Percentiles rank a stretch among this genome's conserved stretches.
Evolutionary conservation across 1,140 invertebrate genomes (phyloP).

Genomic region (Lordiphosa stackelbergi): DNA sequence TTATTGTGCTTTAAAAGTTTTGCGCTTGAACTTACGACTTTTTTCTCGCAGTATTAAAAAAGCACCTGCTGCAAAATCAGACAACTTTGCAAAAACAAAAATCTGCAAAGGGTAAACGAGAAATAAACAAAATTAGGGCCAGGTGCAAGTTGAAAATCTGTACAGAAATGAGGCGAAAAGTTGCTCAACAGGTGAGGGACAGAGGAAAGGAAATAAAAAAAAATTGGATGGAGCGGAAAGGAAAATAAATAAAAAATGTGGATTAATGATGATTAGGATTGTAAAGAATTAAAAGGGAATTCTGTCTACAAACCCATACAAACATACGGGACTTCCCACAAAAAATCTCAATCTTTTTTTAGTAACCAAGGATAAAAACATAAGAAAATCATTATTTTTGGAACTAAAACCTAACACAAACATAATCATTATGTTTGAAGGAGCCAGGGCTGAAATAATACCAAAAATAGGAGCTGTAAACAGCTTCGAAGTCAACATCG

Average conservation of each 20-base stretch:
- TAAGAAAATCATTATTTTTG: too few relatives aligned
- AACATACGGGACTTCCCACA: too few relatives aligned
- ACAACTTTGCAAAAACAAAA: slow-evolving; percentile 16
- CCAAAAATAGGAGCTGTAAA: too few relatives aligned
- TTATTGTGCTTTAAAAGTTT: slow-evolving; percentile 8
- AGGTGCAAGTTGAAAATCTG: slow-evolving; percentile 6
- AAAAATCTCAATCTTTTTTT: too few relatives aligned
- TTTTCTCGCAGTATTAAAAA: slow-evolving; percentile 20
- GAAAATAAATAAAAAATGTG: neutral
- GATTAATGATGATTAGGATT: too few relatives aligned
- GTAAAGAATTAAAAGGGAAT: too few relatives aligned
- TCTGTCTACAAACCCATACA: too few relatives aligned
- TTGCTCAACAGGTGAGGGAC: neutral
- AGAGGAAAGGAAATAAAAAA: neutral
- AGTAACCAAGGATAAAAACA: too few relatives aligned
- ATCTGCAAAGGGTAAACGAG: slow-evolving; percentile 1
- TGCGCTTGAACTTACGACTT: slow-evolving; percentile 13
- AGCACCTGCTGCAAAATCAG: slow-evolving; percentile 29
- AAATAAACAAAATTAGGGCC: slow-evolving; percentile 7
- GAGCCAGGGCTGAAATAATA: too few relatives aligned
- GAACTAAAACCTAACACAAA: too few relatives aligned
- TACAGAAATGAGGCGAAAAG: neutral
- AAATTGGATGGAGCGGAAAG: neutral
- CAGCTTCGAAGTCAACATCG: too few relatives aligned
- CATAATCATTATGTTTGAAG: too few relatives aligned